phyloP scores from a whole-genome alignment of 2,797 vertebrate genomes.

The Gallinago solitaria region DNA sequence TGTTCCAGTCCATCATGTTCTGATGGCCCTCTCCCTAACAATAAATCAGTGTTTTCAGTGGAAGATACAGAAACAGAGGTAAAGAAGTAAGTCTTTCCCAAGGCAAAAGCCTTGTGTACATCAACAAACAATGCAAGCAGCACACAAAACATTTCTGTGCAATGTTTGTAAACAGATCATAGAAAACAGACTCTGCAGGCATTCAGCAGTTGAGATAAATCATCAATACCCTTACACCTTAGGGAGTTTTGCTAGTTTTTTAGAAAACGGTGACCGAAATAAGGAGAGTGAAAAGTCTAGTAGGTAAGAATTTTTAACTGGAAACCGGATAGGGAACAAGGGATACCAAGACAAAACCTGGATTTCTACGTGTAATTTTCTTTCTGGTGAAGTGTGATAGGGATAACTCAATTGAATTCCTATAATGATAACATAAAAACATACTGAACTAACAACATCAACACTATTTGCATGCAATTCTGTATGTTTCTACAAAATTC shows the following conservation, averaged over 20 bases:
- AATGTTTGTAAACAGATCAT: neutral
- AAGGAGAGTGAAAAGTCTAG: neutral
- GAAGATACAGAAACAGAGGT: neutral
- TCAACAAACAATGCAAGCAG: neutral
- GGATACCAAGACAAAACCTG: neutral
- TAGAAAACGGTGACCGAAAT: neutral
- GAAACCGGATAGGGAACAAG: neutral
- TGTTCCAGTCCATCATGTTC: neutral
- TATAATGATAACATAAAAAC: neutral
- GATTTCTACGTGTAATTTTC: neutral
- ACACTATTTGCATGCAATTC: neutral
- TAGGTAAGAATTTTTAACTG: neutral
- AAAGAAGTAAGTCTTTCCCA: neutral
- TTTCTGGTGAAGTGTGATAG: neutral
- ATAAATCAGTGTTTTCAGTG: neutral
- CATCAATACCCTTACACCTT: neutral
- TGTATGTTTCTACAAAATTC: neutral
- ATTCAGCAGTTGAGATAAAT: neutral
- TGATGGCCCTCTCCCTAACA: neutral
- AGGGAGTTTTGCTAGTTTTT: neutral
- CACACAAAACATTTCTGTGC: neutral
- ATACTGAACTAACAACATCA: neutral
- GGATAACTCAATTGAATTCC: neutral
- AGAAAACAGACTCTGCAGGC: neutral
- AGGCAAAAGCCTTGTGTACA: neutral